Conservation (phyloP, 2,888 invertebrate genomes). For the Drosophila nr. perissopoda region DNA sequence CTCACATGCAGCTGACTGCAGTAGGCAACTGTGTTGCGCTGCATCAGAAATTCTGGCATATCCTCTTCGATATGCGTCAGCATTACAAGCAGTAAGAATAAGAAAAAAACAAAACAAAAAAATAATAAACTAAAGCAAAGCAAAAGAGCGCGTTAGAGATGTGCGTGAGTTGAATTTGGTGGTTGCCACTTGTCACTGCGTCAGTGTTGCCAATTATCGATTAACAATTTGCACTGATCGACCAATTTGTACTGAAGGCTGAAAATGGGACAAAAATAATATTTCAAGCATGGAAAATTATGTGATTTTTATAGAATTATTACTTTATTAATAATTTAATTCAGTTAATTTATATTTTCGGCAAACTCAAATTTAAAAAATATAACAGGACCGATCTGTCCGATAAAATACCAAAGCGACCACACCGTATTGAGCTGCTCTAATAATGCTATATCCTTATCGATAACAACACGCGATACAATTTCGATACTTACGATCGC, state of each 20-base stretch:
- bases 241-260: too few species aligned
- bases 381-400: not conserved
- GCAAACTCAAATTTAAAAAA: not conserved
- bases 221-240: not conserved
- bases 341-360: not conserved
- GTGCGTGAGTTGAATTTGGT: not conserved
- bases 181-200: not conserved
- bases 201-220: not conserved
- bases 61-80: conserved; percentile 47
- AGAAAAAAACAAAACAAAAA: conserved; percentile 2
- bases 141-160: conserved; percentile 20
- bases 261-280: not conserved
- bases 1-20: conserved; percentile 46
- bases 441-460: not conserved
- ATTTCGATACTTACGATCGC: conserved; percentile 1
- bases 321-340: not conserved
- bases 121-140: conserved; percentile 9
- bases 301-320: not conserved
- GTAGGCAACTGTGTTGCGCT: conserved; percentile 53
- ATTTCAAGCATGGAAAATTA: not conserved
- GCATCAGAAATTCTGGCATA: conserved; percentile 57
- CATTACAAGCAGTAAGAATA: conserved; percentile 31
- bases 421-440: not conserved
- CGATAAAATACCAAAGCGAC: not conserved
- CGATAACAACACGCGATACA: not conserved